These are phyloP conservation scores for Aricia agestis DNA, from an alignment of 1,140 invertebrate genomes.

Conservation along the genomic window DNA sequence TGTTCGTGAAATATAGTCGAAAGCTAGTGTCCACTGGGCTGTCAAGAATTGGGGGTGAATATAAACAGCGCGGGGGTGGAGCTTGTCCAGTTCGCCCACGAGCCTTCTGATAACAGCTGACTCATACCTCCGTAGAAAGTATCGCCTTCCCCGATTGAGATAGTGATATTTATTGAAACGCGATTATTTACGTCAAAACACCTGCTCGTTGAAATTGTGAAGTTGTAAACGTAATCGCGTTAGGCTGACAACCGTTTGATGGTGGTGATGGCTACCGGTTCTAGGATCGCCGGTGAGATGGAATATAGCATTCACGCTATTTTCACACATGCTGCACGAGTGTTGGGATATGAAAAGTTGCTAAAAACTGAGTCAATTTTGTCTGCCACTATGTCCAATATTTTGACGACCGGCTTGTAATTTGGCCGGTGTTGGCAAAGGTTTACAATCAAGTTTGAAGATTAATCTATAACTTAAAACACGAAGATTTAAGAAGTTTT, in stretches of 20 bases:
- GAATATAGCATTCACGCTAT: neutral
- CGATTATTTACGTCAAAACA: constrained; percentile 14
- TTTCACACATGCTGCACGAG: no score
- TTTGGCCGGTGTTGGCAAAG: no score
- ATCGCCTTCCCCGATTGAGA: constrained; percentile 27
- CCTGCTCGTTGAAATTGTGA: neutral
- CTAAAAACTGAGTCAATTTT: no score
- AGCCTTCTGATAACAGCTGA: constrained; percentile 32
- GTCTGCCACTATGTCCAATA: no score
- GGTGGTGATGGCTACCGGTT: constrained; percentile 1
- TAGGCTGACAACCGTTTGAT: constrained; percentile 4
- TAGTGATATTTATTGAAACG: constrained; percentile 2
- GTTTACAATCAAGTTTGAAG: no score
- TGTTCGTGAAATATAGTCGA: constrained; percentile 2
- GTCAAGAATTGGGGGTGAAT: constrained; percentile 20
- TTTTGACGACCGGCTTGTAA: no score
- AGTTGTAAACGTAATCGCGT: constrained; percentile 6
- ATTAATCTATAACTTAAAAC: no score
- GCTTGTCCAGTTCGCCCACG: constrained; percentile 40
- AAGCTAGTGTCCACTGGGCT: constrained; percentile 15
- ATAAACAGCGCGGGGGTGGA: constrained; percentile 31
- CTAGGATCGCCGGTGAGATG: neutral
- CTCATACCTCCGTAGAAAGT: constrained; percentile 34
- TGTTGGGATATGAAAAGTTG: no score
- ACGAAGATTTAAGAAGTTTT: no score